phyloP scores from a whole-genome alignment of 2,888 invertebrate genomes.

The Prenolepis imparis region DNA sequence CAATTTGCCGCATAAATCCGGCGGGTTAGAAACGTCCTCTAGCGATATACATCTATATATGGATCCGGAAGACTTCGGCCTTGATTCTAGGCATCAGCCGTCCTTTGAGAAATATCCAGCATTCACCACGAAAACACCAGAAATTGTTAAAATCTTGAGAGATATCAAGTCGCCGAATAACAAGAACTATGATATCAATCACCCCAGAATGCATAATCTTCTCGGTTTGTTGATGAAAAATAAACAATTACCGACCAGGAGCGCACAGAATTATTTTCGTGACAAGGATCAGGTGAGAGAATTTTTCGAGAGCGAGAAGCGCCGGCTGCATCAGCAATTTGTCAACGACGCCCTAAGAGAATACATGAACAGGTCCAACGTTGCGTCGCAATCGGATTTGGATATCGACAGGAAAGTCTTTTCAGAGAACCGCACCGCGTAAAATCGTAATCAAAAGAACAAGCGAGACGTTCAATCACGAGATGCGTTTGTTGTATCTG shows the following conservation, averaged over 20 bases:
- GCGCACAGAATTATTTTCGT: conserved; percentile 69
- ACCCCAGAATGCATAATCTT: conserved; percentile 83
- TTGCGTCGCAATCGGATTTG: conserved; percentile 20
- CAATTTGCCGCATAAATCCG: conserved; percentile 65
- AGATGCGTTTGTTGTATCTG: conserved; percentile 5
- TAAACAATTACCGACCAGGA: conserved; percentile 80
- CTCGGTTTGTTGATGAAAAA: conserved; percentile 84
- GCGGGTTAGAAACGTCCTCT: conserved; percentile 73
- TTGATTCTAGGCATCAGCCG: conserved; percentile 56
- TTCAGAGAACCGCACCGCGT: conserved; percentile 35
- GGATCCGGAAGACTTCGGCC: conserved; percentile 1
- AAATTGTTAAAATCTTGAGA: conserved; percentile 46
- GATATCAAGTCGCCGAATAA: conserved; percentile 44
- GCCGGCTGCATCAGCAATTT: conserved; percentile 73
- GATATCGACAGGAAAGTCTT: conserved; percentile 30
- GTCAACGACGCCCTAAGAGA: conserved; percentile 73
- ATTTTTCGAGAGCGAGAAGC: conserved; percentile 77
- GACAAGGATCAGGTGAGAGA: conserved; percentile 75
- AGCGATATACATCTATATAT: conserved; percentile 66
- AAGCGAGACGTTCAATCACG: conserved; percentile 13
- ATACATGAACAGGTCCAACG: conserved; percentile 76
- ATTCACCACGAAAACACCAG: conserved; percentile 75
- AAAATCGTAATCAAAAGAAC: conserved; percentile 38
- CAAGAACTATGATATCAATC: conserved; percentile 79
- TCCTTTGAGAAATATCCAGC: conserved; percentile 73